phyloP scores from a whole-genome alignment of 2,113 vertebrate species.

The Sceloporus tristichus region DNA sequence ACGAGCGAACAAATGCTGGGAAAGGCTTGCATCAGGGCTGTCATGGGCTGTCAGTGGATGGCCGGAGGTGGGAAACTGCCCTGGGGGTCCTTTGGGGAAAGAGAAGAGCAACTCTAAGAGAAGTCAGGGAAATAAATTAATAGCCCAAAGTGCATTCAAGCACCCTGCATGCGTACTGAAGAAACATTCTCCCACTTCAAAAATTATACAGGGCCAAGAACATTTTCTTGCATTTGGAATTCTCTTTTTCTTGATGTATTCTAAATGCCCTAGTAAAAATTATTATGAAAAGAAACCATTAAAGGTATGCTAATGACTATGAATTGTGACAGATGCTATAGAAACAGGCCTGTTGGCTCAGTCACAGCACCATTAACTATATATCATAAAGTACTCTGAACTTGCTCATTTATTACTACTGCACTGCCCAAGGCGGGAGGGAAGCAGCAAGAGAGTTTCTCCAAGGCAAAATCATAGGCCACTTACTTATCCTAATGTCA shows the following conservation, averaged over 20 bases:
- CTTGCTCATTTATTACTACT: conserved; percentile 77
- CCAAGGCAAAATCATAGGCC: conserved; percentile 74
- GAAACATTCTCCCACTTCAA: conserved; percentile 30
- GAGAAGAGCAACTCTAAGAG: conserved; percentile 23
- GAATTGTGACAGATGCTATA: conserved; percentile 76
- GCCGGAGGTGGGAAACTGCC: neutral
- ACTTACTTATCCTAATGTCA: conserved; percentile 79
- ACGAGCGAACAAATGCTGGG: fast-evolving
- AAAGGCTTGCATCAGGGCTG: fast-evolving
- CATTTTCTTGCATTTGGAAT: conserved; percentile 62
- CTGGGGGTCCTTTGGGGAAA: neutral
- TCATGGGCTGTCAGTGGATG: neutral
- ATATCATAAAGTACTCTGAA: conserved; percentile 74
- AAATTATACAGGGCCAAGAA: conserved; percentile 45
- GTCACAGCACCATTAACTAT: conserved; percentile 76
- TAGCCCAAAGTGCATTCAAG: neutral
- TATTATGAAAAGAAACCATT: conserved; percentile 74
- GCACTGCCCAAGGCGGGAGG: conserved; percentile 67
- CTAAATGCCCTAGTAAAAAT: conserved; percentile 69
- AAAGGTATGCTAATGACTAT: conserved; percentile 82
- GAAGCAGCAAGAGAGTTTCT: conserved; percentile 75
- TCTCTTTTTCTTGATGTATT: conserved; percentile 48
- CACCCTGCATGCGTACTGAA: neutral
- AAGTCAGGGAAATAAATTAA: neutral
- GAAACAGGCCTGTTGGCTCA: conserved; percentile 77